Base-by-base conservation (phyloP, 2,888 invertebrate species). In the Caenorhabditis sulstoni region DNA sequence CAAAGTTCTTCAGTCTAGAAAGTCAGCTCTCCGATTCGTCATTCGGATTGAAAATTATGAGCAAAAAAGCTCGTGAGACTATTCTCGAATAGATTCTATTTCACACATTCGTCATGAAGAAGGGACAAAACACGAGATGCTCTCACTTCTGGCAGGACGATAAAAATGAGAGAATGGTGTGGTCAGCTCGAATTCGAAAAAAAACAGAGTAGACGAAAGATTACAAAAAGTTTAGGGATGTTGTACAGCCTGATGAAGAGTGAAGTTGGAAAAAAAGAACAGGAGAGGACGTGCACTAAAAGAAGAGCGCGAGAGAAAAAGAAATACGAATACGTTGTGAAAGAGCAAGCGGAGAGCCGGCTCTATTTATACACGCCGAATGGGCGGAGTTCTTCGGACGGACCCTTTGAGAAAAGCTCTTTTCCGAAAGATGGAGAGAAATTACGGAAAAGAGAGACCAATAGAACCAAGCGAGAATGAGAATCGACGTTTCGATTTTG, bases 281-380 rank as follows among this genome's bases (percentile, higher is more conserved):
- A 68, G 57, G 23, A 22, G 22, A 52, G 41, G 23, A 59, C 37
- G 45, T 53, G 53, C 53, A 53, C 37, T 8, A 53, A 41, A 11
- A 37, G 35, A 55, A 47, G 47, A 18, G 49, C 20, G 41, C 16
- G 47, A 22, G 35, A 61, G 61, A 59, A 59, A 61, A 22, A 39
- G 39, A 47, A 70, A 70, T 70, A 53, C 39, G 70, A 61, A 61
- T 68, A 59, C 23, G 67, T 39, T 61, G 61, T 61, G 53, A 70
- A 70, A 70, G 55, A 70, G 70, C 70, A 61, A 52, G 52, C 20
- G 59, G 45, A 3, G 49, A 59, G 50, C 57, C 49, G 58, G 55
- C 71, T 57, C 61, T 62, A 29, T 70, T 70, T 62, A 70, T 70
- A 62, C 55, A 57, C 35, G 39, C 23, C n/a, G 29, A 35, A 71